These are phyloP conservation scores for Ariolimax columbianus DNA, from an alignment of 2,888 invertebrate species.

Conservation along the genomic window DNA sequence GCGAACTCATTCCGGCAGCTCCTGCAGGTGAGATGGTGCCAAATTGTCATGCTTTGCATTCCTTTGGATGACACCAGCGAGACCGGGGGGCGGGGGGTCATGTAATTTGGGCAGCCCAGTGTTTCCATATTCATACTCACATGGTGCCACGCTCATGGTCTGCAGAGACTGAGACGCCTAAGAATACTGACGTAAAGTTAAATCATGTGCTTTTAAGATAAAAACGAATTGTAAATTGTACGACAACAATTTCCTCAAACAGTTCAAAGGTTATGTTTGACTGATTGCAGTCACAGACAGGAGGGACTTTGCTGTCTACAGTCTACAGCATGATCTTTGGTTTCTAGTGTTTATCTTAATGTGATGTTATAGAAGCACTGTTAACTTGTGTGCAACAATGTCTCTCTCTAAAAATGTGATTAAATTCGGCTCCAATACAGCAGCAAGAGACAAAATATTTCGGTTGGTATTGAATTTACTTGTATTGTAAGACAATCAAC, in stretches of 20 bases:
- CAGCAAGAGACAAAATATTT: conserved; percentile 56
- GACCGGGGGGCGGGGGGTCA: no score
- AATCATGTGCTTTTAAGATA: neutral
- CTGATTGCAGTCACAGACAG: neutral
- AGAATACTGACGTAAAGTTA: no score
- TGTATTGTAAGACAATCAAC: no score
- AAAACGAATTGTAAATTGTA: neutral
- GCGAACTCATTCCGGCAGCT: no score
- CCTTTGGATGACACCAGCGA: no score
- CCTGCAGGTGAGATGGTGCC: no score
- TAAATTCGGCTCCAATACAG: conserved; percentile 54
- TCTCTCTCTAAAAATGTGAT: conserved; percentile 52
- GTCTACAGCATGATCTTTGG: neutral
- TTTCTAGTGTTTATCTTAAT: neutral
- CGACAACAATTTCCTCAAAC: neutral
- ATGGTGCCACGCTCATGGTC: no score
- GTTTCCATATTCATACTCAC: no score
- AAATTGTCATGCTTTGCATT: no score
- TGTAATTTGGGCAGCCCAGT: no score
- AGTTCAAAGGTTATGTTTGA: conserved; percentile 16
- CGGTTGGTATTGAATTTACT: conserved; percentile 53
- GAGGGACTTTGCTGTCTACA: neutral
- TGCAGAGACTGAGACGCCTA: no score
- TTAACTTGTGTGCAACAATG: neutral
- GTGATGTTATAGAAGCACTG: neutral